Conservation (phyloP, 2,888 invertebrate genomes). For the Sericinus montela region DNA sequence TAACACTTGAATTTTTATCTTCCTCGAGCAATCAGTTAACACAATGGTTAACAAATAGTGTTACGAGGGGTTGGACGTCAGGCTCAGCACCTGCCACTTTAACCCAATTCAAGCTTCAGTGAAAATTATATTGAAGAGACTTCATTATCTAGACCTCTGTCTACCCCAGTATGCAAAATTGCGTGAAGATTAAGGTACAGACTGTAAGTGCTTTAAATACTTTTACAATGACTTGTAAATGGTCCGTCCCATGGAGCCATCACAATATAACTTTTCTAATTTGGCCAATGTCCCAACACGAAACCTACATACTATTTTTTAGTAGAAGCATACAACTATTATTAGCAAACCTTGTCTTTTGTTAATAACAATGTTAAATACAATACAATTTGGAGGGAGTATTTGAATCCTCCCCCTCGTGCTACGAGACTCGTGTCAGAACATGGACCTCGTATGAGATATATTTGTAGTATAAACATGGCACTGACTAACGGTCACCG, state of each 20-base stretch:
- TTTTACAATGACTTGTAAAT: too few relatives aligned
- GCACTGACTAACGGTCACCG: background rate
- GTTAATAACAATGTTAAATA: background rate
- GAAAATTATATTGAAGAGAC: too few relatives aligned
- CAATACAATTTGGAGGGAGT: too few relatives aligned
- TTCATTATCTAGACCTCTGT: too few relatives aligned
- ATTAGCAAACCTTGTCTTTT: background rate
- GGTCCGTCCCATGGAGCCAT: background rate
- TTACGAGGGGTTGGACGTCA: too few relatives aligned
- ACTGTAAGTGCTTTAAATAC: too few relatives aligned
- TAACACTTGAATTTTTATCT: too few relatives aligned
- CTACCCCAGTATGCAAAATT: too few relatives aligned
- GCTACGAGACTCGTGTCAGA: background rate
- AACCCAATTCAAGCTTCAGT: too few relatives aligned
- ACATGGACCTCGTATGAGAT: background rate
- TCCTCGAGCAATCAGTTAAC: too few relatives aligned
- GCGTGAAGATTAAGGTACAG: background rate
- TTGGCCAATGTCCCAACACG: background rate
- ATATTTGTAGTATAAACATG: background rate
- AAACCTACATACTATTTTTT: background rate
- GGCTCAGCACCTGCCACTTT: too few relatives aligned
- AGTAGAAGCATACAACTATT: slow-evolving; percentile 2
- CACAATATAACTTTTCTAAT: background rate
- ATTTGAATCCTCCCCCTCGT: background rate
- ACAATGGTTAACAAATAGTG: too few relatives aligned